Evolutionary conservation across 2,888 invertebrate genomes (phyloP).

Genomic region (Notodonta dromedarius): DNA sequence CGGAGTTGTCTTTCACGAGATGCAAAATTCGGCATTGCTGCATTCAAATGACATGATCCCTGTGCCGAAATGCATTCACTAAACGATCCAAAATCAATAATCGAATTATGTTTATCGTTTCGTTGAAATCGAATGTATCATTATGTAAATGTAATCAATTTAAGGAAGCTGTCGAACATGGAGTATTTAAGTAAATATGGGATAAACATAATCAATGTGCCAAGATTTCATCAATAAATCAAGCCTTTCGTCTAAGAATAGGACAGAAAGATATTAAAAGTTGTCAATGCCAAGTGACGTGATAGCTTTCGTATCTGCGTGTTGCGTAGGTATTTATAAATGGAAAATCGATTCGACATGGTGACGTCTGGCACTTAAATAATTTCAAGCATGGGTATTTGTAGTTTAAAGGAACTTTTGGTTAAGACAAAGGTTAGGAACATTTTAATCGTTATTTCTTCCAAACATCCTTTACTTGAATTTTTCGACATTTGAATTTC

Average conservation of each 20-base stretch:
- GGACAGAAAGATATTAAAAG: conserved; percentile 18
- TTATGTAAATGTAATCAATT: conserved; percentile 1
- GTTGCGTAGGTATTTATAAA: conserved; percentile 39
- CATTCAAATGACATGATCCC: conserved; percentile 34
- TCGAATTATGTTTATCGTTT: conserved; percentile 23
- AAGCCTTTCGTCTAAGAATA: conserved; percentile 6
- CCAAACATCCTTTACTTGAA: not conserved
- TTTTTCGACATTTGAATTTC: not conserved
- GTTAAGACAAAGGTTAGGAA: too few species aligned
- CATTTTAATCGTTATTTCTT: too few species aligned
- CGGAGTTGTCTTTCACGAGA: conserved; percentile 19
- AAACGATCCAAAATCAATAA: conserved; percentile 19
- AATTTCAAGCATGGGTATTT: not conserved
- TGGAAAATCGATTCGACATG: conserved; percentile 10
- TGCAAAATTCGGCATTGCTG: conserved; percentile 23
- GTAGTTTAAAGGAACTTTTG: not conserved
- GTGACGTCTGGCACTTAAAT: conserved; percentile 20
- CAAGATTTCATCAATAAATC: not conserved
- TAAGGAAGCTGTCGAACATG: not conserved
- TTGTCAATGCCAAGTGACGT: conserved; percentile 44
- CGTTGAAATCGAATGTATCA: conserved; percentile 13
- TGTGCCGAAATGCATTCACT: conserved; percentile 31
- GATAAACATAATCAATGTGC: not conserved
- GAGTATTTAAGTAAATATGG: not conserved
- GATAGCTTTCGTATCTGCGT: conserved; percentile 28